Evolutionary conservation across 2,113 vertebrate species (phyloP).

Genomic region (Corvus moneduloides): DNA sequence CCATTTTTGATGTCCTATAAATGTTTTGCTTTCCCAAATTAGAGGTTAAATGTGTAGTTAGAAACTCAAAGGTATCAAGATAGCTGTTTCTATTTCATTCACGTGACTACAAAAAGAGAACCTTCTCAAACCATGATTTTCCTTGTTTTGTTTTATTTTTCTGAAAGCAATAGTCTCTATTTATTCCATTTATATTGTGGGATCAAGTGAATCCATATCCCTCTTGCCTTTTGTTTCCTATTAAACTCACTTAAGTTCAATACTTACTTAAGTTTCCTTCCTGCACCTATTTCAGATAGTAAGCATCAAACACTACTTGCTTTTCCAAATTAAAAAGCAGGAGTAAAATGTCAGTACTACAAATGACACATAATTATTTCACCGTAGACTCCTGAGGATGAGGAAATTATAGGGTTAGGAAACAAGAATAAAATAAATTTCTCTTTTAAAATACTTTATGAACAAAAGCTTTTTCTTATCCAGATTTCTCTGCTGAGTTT

Average conservation of each 20-base stretch:
- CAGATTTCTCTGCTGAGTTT: neutral
- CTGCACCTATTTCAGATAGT: neutral
- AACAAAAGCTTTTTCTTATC: constrained; percentile 5
- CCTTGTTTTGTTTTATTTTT: neutral
- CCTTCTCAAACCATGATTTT: neutral
- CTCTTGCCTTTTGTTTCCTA: neutral
- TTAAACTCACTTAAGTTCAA: neutral
- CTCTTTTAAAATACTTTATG: neutral
- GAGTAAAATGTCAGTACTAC: constrained; percentile 9
- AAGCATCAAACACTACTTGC: neutral
- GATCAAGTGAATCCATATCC: neutral
- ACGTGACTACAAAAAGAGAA: neutral
- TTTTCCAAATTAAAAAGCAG: neutral
- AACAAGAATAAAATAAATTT: constrained; percentile 17
- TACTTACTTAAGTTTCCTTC: neutral
- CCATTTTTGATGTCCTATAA: neutral
- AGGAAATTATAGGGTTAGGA: constrained; percentile 14
- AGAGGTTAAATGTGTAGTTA: neutral
- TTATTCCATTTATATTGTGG: neutral
- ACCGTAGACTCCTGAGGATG: neutral
- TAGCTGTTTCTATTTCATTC: neutral
- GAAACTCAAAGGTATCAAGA: neutral
- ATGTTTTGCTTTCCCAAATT: neutral
- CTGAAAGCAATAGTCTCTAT: neutral
- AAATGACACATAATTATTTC: constrained; percentile 27